A percentile compares a stretch with the other conserved stretches of the same genome.
phyloP scores from a whole-genome alignment of 2,888 invertebrate species.

The Alitta virens region DNA sequence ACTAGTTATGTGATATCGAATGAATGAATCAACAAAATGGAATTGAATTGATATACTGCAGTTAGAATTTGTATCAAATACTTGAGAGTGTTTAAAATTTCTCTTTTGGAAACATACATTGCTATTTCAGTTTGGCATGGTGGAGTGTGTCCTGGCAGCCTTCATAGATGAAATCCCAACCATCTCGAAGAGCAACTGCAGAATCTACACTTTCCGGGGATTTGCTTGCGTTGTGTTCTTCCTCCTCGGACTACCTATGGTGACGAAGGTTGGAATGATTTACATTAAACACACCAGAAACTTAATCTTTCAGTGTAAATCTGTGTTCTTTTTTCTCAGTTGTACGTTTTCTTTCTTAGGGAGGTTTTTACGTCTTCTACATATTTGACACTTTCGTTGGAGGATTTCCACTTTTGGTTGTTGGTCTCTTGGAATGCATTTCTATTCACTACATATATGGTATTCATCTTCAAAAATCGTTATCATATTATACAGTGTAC shows the following conservation, averaged over 20 bases:
- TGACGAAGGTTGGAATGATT: constrained; percentile 24
- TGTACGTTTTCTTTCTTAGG: constrained; percentile 60
- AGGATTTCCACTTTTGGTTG: constrained; percentile 53
- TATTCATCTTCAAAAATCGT: constrained; percentile 24
- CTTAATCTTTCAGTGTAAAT: too few relatives aligned
- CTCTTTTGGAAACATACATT: too few relatives aligned
- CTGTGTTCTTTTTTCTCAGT: too few relatives aligned
- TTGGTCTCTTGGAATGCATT: constrained; percentile 49
- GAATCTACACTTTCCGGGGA: constrained; percentile 23
- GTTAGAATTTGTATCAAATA: too few relatives aligned
- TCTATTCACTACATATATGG: constrained; percentile 52
- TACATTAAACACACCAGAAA: background rate
- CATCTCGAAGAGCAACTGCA: constrained; percentile 22
- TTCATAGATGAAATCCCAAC: constrained; percentile 31
- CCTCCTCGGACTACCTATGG: constrained; percentile 31
- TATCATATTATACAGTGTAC: too few relatives aligned
- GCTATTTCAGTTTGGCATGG: constrained; percentile 35
- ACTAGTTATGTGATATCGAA: too few relatives aligned
- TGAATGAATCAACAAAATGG: too few relatives aligned
- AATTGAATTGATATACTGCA: too few relatives aligned
- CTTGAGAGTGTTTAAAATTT: too few relatives aligned
- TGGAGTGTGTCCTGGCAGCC: constrained; percentile 31
- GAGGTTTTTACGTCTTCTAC: constrained; percentile 51
- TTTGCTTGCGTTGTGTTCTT: constrained; percentile 23
- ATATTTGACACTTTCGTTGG: constrained; percentile 48